These are phyloP conservation scores for Drosophila parthenogenetica DNA, from an alignment of 2,888 invertebrate species.

Conservation along the genomic window DNA sequence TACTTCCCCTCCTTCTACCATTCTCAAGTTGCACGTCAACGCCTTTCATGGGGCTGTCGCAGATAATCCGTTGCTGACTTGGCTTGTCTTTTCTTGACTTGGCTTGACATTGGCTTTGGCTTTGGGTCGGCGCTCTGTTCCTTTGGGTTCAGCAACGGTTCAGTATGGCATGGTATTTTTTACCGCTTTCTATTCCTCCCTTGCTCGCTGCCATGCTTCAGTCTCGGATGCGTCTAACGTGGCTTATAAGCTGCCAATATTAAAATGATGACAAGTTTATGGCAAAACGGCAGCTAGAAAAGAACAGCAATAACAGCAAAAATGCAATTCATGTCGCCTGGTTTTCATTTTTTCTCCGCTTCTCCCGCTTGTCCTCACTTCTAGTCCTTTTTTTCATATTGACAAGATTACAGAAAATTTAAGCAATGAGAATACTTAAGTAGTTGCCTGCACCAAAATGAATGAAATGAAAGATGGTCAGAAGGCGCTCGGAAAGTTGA, in stretches of 20 bases:
- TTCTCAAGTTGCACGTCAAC: constrained; percentile 58
- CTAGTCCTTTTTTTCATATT: no score
- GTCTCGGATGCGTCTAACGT: constrained; percentile 65
- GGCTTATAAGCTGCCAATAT: constrained; percentile 81
- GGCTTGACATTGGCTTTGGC: constrained; percentile 80
- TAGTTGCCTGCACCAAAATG: constrained; percentile 11
- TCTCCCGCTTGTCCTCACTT: background rate
- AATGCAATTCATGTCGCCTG: constrained; percentile 77
- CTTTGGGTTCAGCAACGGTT: constrained; percentile 4
- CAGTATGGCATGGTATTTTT: constrained; percentile 10
- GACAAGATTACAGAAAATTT: constrained; percentile 25
- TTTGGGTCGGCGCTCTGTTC: constrained; percentile 60
- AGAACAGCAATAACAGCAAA: constrained; percentile 19
- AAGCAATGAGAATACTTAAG: constrained; percentile 59
- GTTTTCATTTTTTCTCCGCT: constrained; percentile 50
- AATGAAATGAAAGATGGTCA: constrained; percentile 12
- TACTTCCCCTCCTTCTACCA: background rate
- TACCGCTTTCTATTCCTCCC: background rate
- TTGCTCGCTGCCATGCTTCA: background rate
- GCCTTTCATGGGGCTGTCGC: constrained; percentile 73
- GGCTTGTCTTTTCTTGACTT: constrained; percentile 81
- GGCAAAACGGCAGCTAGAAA: constrained; percentile 45
- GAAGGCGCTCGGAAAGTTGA: background rate
- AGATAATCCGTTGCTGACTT: constrained; percentile 80
- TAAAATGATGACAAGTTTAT: constrained; percentile 80